Evolutionary conservation across 2,113 vertebrate species (phyloP).

Genomic region (Rhagologus leucostigma): DNA sequence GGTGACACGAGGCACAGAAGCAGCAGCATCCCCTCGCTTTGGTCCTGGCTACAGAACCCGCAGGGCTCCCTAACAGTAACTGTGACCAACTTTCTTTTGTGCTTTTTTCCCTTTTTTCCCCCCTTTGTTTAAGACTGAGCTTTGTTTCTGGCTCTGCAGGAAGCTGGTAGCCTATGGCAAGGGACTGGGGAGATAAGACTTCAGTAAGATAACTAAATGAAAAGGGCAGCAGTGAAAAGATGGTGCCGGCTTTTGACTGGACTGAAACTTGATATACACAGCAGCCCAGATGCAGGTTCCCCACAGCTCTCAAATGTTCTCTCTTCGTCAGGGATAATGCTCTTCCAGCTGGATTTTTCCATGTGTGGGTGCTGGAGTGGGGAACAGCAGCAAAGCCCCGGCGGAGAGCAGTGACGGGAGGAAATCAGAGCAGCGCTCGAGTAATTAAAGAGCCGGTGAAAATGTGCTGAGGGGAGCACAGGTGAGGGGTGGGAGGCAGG

Average conservation of each 20-base stretch:
- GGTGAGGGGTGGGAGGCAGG: background rate
- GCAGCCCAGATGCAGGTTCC: constrained; percentile 22
- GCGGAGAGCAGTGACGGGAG: background rate
- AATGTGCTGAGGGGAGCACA: background rate
- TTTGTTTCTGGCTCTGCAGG: constrained; percentile 62
- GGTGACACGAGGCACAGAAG: constrained; percentile 48
- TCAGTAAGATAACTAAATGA: constrained; percentile 61
- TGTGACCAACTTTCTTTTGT: constrained; percentile 59
- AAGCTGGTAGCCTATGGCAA: constrained; percentile 61
- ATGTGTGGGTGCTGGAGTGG: background rate
- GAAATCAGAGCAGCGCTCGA: background rate
- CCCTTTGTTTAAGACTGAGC: constrained; percentile 57
- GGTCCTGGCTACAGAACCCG: constrained; percentile 26
- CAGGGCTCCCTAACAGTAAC: constrained; percentile 48
- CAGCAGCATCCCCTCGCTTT: constrained; percentile 52
- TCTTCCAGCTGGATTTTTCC: background rate
- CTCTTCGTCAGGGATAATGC: background rate
- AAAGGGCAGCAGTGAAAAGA: constrained; percentile 66
- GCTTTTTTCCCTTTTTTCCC: constrained; percentile 29
- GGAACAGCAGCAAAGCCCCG: background rate
- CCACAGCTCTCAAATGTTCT: background rate
- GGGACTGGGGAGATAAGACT: constrained; percentile 60
- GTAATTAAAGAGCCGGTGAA: constrained; percentile 5
- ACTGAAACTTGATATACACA: constrained; percentile 34
- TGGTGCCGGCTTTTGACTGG: constrained; percentile 55